Evolutionary conservation across 2,113 vertebrate genomes (phyloP).

Genomic region (Numida meleagris): DNA sequence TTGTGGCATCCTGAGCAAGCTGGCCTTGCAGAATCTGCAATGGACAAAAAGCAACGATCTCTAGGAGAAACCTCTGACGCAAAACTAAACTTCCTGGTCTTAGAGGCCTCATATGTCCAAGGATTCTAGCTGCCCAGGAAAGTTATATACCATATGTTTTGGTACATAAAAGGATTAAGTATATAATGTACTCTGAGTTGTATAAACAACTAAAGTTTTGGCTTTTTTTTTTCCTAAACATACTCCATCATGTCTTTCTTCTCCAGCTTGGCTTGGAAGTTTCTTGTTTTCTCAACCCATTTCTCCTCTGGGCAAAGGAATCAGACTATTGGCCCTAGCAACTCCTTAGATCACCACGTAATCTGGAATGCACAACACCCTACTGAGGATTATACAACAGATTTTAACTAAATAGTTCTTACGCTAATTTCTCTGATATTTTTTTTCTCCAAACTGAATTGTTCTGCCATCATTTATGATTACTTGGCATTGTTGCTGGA

Average conservation of each 20-base stretch:
- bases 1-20: background rate
- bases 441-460: background rate
- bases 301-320: conserved; percentile 34
- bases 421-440: background rate
- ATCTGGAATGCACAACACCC: background rate
- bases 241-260: background rate
- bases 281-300: conserved; percentile 26
- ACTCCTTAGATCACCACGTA: background rate
- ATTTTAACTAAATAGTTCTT: background rate
- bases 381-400: background rate
- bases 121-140: background rate
- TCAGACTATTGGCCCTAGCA: background rate
- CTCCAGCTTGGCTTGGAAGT: conserved; percentile 12
- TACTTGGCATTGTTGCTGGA: conserved; percentile 28
- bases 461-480: conserved; percentile 5
- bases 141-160: background rate
- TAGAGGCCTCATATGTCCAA: background rate
- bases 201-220: background rate
- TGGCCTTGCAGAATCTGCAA: background rate
- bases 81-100: background rate
- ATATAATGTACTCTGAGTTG: background rate
- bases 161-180: background rate
- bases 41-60: background rate
- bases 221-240: background rate
- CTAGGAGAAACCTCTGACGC: background rate